Base-by-base conservation (phyloP, 1,140 invertebrate species). In the Heliconius hermathena region DNA sequence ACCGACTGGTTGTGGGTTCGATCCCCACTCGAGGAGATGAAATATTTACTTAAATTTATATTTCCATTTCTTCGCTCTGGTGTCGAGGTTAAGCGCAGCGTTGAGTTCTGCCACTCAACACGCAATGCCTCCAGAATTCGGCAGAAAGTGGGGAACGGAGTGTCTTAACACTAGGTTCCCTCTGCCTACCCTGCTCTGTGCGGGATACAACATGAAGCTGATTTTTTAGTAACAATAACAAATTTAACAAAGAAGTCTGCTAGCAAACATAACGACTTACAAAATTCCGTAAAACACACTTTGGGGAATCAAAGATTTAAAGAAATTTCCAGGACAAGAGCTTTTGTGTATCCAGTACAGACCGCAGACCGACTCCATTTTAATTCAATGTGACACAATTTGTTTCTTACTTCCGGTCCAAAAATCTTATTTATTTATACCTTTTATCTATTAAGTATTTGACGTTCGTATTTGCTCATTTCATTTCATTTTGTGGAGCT, bases 371-470 rank as follows among this genome's bases (percentile, higher is more conserved):
- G 60, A 66, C 29, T 66, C 13, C 60, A 29, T 22, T 66, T 66
- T 66, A 66, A 29, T 66, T 66, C 26, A 2, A 66, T 66, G 26
- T 66, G 9, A 16, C 60, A 22, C 60, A 66, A 66, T 66, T 66
- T 29, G 60, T 66, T 66, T 66, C 60, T 66, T 66, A 66, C 26
- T 66, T 66, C 60, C 60, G 60, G 11, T 18, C 26, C 22, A 66
- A 66, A 66, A 13, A 57, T 20, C 54, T 66, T 66, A 66, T 66
- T 66, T 66, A 29, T 66, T 66, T 66, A 29, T 26, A 66, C 60
- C 60, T 66, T n/a, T 22, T 66, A 60, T 22, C 9, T 46, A 20
- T 20, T 20, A 52, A 52, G 49, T 20, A 29, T 66, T 66, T 66
- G 60, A 66, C 60, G 22, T 66, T 66, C 22, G 4, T 29, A 29